phyloP scores from a whole-genome alignment of 2,113 vertebrate species.

The Pelobates fuscus region DNA sequence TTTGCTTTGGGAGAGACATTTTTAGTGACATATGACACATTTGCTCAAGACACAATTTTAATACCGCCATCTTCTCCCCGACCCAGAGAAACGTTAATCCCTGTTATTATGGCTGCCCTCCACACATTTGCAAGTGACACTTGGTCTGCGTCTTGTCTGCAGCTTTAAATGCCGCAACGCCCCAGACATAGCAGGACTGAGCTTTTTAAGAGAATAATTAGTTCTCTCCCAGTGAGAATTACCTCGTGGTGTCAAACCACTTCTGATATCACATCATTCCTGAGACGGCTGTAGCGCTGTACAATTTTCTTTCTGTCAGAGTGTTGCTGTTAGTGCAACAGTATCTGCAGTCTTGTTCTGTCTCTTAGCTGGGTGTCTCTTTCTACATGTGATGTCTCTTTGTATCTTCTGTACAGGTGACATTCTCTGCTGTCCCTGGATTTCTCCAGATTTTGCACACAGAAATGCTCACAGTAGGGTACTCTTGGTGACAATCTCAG shows the following conservation, averaged over 20 bases:
- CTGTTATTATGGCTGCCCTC: too few relatives aligned
- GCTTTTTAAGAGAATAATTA: constrained; percentile 7
- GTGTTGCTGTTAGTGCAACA: not conserved
- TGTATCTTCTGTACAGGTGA: not conserved
- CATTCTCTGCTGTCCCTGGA: not conserved
- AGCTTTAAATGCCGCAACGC: not conserved
- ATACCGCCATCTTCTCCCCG: too few relatives aligned
- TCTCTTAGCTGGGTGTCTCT: not conserved
- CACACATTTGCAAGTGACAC: too few relatives aligned
- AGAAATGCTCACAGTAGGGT: not conserved
- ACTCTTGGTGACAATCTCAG: not conserved
- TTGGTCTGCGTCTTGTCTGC: not conserved
- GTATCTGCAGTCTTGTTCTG: not conserved
- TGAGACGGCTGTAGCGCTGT: not conserved
- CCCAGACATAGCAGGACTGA: not conserved
- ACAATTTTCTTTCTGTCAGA: not conserved
- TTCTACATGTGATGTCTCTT: not conserved
- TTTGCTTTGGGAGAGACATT: too few relatives aligned
- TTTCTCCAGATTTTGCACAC: not conserved
- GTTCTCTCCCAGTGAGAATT: not conserved
- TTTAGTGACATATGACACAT: too few relatives aligned
- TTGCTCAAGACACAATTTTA: too few relatives aligned
- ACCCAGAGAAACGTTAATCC: too few relatives aligned
- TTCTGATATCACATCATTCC: not conserved
- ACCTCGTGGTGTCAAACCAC: not conserved